Percentiles rank a stretch among this genome's conserved stretches.
Evolutionary conservation across 2,797 vertebrate species (phyloP).

Genomic region (Sebastes cheni): DNA sequence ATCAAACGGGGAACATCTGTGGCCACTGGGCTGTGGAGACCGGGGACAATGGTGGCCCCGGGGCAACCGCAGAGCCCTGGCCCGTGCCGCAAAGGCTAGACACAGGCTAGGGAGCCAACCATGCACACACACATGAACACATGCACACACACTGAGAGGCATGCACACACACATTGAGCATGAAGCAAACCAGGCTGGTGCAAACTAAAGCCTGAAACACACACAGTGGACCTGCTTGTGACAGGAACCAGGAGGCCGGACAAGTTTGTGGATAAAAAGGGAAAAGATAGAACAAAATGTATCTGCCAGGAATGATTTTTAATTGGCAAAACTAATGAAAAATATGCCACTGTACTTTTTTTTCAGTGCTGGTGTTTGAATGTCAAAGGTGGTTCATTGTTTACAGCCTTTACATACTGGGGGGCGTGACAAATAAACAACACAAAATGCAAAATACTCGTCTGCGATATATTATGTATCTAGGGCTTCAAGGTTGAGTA

Average conservation of each 20-base stretch:
- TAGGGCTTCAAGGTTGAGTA: no score
- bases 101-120: conserved; percentile 78
- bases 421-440: no score
- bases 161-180: conserved; percentile 38
- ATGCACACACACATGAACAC: conserved; percentile 47
- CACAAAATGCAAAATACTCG: no score
- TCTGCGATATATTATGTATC: no score
- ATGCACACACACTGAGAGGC: conserved; percentile 30
- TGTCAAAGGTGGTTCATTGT: not conserved
- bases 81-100: conserved; percentile 81
- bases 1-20: conserved; percentile 89
- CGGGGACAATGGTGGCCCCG: conserved; percentile 81
- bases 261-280: conserved; percentile 11
- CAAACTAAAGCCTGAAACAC: conserved; percentile 18
- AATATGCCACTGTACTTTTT: not conserved
- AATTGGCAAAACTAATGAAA: not conserved
- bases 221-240: conserved; percentile 3
- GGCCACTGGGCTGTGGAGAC: conserved; percentile 85
- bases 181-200: conserved; percentile 32
- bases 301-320: not conserved
- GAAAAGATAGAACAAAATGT: not conserved
- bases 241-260: conserved; percentile 21
- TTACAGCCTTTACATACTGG: not conserved
- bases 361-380: not conserved
- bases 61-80: conserved; percentile 81